Base-by-base conservation (phyloP, 1,140 invertebrate species). In the Drosophila lini region DNA sequence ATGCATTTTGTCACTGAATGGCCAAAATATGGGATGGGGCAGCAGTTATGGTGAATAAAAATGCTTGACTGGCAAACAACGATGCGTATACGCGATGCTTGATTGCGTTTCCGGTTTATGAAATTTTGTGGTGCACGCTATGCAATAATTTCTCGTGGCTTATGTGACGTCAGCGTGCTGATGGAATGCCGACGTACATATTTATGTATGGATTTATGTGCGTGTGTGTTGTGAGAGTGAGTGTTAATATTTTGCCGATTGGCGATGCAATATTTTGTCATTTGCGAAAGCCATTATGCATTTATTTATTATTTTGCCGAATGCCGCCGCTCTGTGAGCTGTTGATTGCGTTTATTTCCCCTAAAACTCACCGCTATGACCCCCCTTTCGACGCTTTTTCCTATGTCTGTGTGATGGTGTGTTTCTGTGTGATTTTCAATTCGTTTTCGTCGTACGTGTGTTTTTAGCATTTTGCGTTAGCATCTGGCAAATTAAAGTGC, bases 21-120 rank as follows among this genome's bases (percentile, higher is more conserved):
- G 22, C 58, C 44, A n/a, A 57, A 68, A 69, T 42, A 32, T 22
- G 32, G 13, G 32, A 32, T 9, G 19, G 6, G 10, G 19, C 31
- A 45, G 19, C 44, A 34, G 56, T 40, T 19, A 11, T 61, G 45
- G 34, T 36, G 65, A 22, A 70, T 70, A 71, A 71, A 71, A 71
- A 71, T 71, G 67, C 67, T 59, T 70, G 53, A 73, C 67, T 59
- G 69, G 61, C 80, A 78, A 81, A 84, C 78, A 81, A 78, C 79
- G 81, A 56, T 63, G 57, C 40, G 48, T 61, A 86, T 81, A 84
- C 80, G 81, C 74, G 60, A 89, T 67, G 78, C 84, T 76, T 89
- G 84, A 89, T 89, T 89, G 84, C 84, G 78, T 89, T 89, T 89
- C 84, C 84, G 85, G 81, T 81, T 89, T 84, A 89, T 89, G 84